Conservation (phyloP, 2,888 invertebrate genomes). For the Blomia tropicalis region DNA sequence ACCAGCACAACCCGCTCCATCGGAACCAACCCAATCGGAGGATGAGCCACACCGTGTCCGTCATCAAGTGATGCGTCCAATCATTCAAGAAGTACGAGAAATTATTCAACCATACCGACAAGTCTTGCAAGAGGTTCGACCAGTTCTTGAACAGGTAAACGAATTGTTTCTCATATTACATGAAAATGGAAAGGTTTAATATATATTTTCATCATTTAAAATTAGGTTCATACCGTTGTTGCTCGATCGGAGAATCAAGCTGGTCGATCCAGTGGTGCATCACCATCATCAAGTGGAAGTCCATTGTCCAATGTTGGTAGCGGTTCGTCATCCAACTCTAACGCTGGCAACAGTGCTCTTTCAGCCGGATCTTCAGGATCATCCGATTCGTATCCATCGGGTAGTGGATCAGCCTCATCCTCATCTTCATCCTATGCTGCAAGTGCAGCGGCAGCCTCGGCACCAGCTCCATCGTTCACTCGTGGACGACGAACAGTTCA, state of each 20-base stretch:
- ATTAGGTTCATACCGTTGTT: not conserved
- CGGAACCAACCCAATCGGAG: conserved; percentile 1
- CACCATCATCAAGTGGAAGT: no score
- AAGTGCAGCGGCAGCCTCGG: conserved; percentile 3
- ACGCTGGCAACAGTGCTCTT: not conserved
- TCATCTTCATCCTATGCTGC: not conserved
- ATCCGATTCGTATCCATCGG: not conserved
- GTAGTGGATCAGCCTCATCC: not conserved
- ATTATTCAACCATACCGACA: conserved; percentile 21
- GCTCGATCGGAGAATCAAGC: not conserved
- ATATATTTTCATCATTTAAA: not conserved
- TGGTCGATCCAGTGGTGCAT: not conserved
- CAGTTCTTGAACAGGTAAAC: conserved; percentile 2
- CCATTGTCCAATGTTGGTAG: not conserved
- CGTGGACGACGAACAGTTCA: conserved; percentile 2
- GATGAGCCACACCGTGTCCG: conserved; percentile 6
- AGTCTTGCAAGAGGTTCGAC: conserved; percentile 16
- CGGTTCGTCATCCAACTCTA: not conserved
- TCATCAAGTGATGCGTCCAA: conserved; percentile 8
- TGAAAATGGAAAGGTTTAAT: no score
- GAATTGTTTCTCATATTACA: no score
- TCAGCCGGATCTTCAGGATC: not conserved
- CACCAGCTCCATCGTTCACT: not conserved
- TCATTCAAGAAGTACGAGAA: conserved; percentile 17
- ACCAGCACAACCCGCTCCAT: not conserved